These are phyloP conservation scores for Rhaphigaster nebulosa DNA, from an alignment of 2,888 invertebrate species.

Conservation along the genomic window DNA sequence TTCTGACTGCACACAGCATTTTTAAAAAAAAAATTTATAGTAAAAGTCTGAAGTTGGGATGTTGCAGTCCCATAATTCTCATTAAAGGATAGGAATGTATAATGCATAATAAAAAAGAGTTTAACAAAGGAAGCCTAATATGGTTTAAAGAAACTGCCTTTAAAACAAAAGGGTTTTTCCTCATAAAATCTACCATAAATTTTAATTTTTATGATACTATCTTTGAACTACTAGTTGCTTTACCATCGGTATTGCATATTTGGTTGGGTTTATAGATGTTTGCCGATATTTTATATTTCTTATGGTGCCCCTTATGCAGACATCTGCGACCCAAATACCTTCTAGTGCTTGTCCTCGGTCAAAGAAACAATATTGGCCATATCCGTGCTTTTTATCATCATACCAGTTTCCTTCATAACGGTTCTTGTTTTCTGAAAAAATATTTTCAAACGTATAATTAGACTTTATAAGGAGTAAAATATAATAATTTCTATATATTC, in stretches of 20 bases:
- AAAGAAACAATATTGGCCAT: slow-evolving; percentile 76
- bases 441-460: not conserved
- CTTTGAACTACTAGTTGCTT: not conserved
- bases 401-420: slow-evolving; percentile 78
- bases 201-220: not conserved
- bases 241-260: slow-evolving; percentile 71
- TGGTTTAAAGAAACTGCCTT: too few relatives aligned
- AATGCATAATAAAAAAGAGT: too few relatives aligned
- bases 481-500: too few relatives aligned
- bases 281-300: slow-evolving; percentile 63
- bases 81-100: too few relatives aligned
- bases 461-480: too few relatives aligned
- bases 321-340: slow-evolving; percentile 75
- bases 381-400: slow-evolving; percentile 73
- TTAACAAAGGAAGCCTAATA: too few relatives aligned
- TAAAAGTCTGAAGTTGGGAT: too few relatives aligned
- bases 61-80: too few relatives aligned
- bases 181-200: too few relatives aligned
- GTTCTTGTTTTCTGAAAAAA: slow-evolving; percentile 72
- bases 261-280: slow-evolving; percentile 69
- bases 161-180: too few relatives aligned
- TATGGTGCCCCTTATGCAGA: slow-evolving; percentile 73
- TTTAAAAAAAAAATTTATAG: too few relatives aligned
- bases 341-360: slow-evolving; percentile 77
- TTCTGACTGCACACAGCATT: too few relatives aligned